Percentiles rank a stretch among this genome's conserved stretches.
phyloP scores from a whole-genome alignment of 2,113 vertebrate genomes.

The Aegithalos caudatus region DNA sequence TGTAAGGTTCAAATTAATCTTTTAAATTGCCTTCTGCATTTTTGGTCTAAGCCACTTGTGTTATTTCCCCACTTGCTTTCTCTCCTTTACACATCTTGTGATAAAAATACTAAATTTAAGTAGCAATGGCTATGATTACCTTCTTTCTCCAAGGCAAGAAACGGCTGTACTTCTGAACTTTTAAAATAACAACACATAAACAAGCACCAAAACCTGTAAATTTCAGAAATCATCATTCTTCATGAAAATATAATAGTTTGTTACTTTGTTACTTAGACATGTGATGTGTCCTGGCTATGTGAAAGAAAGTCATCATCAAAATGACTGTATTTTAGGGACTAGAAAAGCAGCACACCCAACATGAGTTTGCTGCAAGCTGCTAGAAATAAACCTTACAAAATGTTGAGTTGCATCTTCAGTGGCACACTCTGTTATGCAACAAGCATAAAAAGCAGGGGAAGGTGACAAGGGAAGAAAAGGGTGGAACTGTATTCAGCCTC shows the following conservation, averaged over 20 bases:
- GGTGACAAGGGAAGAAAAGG: not conserved
- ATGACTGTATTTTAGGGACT: not conserved
- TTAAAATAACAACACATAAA: not conserved
- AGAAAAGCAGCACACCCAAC: not conserved
- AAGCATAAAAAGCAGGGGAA: not conserved
- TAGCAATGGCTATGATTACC: not conserved
- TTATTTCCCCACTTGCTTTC: not conserved
- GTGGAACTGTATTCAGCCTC: not conserved
- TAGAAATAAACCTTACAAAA: not conserved
- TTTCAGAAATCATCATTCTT: not conserved
- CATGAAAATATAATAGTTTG: not conserved
- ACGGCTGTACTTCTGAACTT: not conserved
- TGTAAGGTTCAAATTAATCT: not conserved
- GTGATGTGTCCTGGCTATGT: not conserved
- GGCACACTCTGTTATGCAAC: rapidly evolving
- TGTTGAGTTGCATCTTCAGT: not conserved
- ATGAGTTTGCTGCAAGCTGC: not conserved
- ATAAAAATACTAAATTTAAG: not conserved
- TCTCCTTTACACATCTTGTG: not conserved
- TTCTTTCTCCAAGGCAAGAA: not conserved
- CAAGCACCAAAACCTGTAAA: not conserved
- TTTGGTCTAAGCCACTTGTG: not conserved
- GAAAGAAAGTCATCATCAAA: not conserved
- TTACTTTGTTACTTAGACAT: not conserved
- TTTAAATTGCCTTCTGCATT: not conserved